Evolutionary conservation across 2,888 invertebrate species (phyloP), one percentile per base, ranked within the genome.

Genomic region (Andrena bicolor): DNA sequence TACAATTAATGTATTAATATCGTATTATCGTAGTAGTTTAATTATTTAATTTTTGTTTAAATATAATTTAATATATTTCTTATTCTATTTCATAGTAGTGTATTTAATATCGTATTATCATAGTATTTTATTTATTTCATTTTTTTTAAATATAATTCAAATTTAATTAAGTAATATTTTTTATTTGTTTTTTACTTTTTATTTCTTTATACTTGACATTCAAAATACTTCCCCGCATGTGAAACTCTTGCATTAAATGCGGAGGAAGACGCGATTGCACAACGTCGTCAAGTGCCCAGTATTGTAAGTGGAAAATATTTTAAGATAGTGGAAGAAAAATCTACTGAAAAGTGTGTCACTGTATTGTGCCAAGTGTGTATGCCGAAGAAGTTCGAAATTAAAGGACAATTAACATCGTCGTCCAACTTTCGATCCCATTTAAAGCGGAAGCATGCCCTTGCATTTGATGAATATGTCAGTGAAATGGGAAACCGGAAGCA

Each of bases 241-340:
- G 20, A 51, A 51, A 51, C 1, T 51, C 6, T 51, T 2, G 51
- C 7, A 41, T 41, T 0, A 41, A 41, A 41, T 41, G 41, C 13
- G 51, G 51, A n/a, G n/a, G 51, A 51, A 20, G 20, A 51, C 7
- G 51, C 20, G 51, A 51, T 7, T 51, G 51, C 51, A 51, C n/a
- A 51, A 51, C 51, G 20, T 49, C 49, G 49, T 51, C 51, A 51
- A 51, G 51, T 51, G 2, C n/a, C 51, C 51, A 51, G 20, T 51
- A 51, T 20, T 51, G n/a, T 51, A 51, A 51, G 0, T 51, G 51
- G 7, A 51, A 16, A 51, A 7, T 51, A 51, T 51, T 51, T 51
- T n/a, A 51, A 0, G 20, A 51, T 51, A 51, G 51, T 20, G n/a
- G 20, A 51, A 51, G 20, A 51, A 16, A 16, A 51, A 20, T 51